Evolutionary conservation across 2,797 vertebrate species (phyloP), one percentile per base, ranked within the genome.

Genomic region (Amazona finschi): DNA sequence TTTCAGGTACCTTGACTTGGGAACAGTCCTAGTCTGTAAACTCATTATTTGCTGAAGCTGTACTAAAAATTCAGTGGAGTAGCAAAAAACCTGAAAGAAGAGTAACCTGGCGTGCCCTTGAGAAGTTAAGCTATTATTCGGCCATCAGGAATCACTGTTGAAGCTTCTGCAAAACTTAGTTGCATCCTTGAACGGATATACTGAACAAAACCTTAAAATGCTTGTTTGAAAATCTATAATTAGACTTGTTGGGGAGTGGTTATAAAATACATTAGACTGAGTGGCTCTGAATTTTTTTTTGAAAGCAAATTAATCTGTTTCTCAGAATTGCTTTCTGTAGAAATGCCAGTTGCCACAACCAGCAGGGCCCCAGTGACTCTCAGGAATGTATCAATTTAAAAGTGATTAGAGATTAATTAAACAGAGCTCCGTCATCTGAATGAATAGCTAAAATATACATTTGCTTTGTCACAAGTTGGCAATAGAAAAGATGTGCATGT

Each of bases 241-340:
- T 91, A 78, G 73, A 30, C 66, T 78, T 93, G 16, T 36, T 74
- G 46, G 22, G 55, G 64, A 95, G 49, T 52, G 57, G 8, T 74
- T 85, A 21, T 49, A 72, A 55, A 85, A 36, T 49, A 24, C 74
- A 64, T 70, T 89, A 93, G 39, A 65, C 38, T 24, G 60, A 87
- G 36, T 65, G n/a, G 30, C 30, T 89, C 60, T 92, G 75, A 77
- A 73, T 67, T 84, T 61, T 18, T 79, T 70, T 85, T 82, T 76
- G 21, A 47, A 94, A 89, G 50, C 28, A 66, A 81, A 86, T 91
- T 72, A 20, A 58, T 80, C 49, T 90, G 69, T 8, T 85, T 94
- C 83, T 86, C 76, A 89, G 78, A 77, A 92, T 69, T 91, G 65
- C 58, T 91, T 87, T 93, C 62, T 77, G 38, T 75, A 70, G 44